Conservation (phyloP, 2,797 vertebrate species). For the Premnoplex brunnescens region DNA sequence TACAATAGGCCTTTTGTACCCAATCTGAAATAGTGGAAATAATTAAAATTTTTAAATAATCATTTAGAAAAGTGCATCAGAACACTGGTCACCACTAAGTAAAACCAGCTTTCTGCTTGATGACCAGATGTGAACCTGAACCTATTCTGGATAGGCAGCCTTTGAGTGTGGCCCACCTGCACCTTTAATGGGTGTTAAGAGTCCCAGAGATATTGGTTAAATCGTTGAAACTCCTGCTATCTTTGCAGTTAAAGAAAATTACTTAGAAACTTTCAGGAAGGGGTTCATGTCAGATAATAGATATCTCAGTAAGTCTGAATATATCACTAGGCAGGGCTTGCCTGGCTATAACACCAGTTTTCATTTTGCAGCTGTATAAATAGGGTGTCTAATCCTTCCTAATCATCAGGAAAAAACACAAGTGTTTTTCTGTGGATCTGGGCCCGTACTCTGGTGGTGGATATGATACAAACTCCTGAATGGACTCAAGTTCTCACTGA, state of each 20-base stretch:
- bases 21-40: background rate
- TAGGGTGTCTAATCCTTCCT: background rate
- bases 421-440: background rate
- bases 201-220: background rate
- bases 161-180: background rate
- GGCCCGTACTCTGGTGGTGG: background rate
- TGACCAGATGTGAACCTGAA: background rate
- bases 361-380: background rate
- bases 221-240: background rate
- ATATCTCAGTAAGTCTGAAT: background rate
- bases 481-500: background rate
- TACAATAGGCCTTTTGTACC: background rate
- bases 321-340: background rate
- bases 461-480: background rate
- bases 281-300: background rate
- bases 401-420: accelerated
- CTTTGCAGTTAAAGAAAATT: background rate
- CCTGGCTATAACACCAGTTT: background rate
- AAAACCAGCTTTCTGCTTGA: accelerated
- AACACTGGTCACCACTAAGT: background rate
- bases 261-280: background rate
- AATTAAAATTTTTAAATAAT: background rate
- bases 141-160: background rate
- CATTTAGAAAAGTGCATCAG: background rate
- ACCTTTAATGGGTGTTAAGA: background rate